A percentile compares a stretch with the other conserved stretches of the same genome.
These are phyloP conservation scores for Picus viridis DNA, from an alignment of 2,797 vertebrate species.

Conservation along the genomic window DNA sequence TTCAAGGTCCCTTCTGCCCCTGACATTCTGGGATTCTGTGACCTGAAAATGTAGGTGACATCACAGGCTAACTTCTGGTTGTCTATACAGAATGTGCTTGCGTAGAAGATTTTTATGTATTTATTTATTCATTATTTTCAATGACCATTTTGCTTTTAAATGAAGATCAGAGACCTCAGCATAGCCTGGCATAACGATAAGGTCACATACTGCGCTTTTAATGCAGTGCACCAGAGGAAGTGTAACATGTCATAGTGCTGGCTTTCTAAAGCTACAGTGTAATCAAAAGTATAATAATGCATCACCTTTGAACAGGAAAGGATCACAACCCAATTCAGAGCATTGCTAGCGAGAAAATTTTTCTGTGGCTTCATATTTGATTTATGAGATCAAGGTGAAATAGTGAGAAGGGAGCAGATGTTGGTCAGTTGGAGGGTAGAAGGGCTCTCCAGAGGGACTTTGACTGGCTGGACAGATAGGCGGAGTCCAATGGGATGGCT, in stretches of 20 bases:
- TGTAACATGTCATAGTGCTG: not conserved
- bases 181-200: not conserved
- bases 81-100: not conserved
- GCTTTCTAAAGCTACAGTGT: slow-evolving; percentile 1
- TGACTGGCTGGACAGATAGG: too few species aligned
- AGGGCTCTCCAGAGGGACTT: too few species aligned
- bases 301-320: not conserved
- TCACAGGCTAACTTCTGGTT: not conserved
- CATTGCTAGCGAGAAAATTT: not conserved
- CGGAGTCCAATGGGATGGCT: too few species aligned
- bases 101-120: not conserved
- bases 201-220: not conserved
- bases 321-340: slow-evolving; percentile 39
- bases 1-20: too few species aligned
- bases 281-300: slow-evolving; percentile 32
- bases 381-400: slow-evolving; percentile 37
- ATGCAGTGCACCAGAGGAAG: not conserved
- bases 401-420: not conserved
- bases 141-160: not conserved
- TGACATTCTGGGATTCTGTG: too few species aligned
- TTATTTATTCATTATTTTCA: not conserved
- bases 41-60: not conserved
- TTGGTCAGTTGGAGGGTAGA: too few species aligned
- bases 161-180: not conserved
- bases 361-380: slow-evolving; percentile 51